A percentile compares a stretch with the other conserved stretches of the same genome.
Conservation (phyloP, 2,888 invertebrate genomes). For the Laspeyria flexula region DNA sequence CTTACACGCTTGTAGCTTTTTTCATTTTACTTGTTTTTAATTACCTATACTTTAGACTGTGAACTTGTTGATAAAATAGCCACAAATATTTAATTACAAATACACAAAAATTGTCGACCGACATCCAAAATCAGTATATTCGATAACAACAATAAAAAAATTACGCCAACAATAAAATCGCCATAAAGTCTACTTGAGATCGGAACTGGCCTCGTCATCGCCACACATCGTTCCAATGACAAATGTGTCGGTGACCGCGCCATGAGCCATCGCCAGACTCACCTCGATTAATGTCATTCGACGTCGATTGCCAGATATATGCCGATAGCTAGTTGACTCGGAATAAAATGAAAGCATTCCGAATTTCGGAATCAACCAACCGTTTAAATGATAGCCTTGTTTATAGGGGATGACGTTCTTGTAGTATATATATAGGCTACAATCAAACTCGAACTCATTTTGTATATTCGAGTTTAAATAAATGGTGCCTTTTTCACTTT, state of each 20-base stretch:
- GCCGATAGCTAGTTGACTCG: conserved; percentile 1
- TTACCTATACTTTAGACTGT: no score
- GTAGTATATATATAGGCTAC: no score
- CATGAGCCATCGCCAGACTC: conserved; percentile 6
- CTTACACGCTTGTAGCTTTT: no score
- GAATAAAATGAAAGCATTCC: conserved; percentile 4
- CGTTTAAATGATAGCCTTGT: conserved; percentile 2
- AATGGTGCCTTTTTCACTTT: no score
- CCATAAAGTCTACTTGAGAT: conserved; percentile 5
- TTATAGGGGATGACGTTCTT: not conserved
- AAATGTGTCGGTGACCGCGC: conserved; percentile 2
- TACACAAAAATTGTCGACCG: no score
- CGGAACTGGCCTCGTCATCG: conserved; percentile 10
- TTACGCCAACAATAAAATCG: conserved; percentile 41
- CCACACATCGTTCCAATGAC: conserved; percentile 5
- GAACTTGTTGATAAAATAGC: no score
- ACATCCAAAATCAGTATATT: not conserved
- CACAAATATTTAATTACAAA: no score
- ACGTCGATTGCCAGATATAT: conserved; percentile 5
- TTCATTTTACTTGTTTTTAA: no score
- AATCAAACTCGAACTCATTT: no score
- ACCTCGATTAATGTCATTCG: conserved; percentile 12
- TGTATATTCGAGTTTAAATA: no score
- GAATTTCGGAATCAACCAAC: not conserved
- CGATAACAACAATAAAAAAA: conserved; percentile 29